A percentile compares a stretch with the other conserved stretches of the same genome.
Conservation (phyloP, 2,113 vertebrate species). For the Odobenus rosmarus region DNA sequence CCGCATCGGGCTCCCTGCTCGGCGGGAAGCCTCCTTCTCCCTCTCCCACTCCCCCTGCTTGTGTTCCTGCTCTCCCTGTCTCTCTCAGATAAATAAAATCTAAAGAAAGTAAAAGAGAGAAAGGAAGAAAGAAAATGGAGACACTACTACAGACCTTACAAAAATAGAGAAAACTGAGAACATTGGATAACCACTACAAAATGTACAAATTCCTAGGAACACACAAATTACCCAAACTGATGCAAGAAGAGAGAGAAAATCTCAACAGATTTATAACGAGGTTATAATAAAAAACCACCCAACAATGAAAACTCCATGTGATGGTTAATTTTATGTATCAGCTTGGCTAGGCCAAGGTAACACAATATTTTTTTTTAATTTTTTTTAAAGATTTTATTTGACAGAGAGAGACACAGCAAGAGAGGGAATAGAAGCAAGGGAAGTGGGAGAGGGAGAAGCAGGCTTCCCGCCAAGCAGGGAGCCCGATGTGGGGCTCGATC, state of each 20-base stretch:
- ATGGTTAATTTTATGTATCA: background rate
- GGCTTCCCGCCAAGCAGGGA: too few species aligned
- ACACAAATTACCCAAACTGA: background rate
- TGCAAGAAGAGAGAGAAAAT: background rate
- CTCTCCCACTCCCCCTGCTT: too few species aligned
- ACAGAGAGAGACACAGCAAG: too few species aligned
- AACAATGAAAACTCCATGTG: background rate
- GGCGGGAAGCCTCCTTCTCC: too few species aligned
- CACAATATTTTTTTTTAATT: background rate
- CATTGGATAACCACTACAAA: background rate
- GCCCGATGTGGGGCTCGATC: too few species aligned
- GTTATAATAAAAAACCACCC: background rate
- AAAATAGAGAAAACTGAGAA: background rate
- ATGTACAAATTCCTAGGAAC: background rate
- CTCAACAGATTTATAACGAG: background rate
- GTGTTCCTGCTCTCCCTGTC: too few species aligned
- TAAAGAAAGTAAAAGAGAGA: too few species aligned
- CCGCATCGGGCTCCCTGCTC: too few species aligned
- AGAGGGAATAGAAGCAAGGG: too few species aligned
- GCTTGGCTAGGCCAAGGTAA: background rate
- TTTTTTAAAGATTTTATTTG: too few species aligned
- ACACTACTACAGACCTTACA: background rate
- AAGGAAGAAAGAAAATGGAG: background rate
- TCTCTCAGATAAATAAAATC: too few species aligned
- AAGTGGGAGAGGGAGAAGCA: too few species aligned